Evolutionary conservation across 2,113 vertebrate species (phyloP).

Genomic region (Rhombomys opimus): DNA sequence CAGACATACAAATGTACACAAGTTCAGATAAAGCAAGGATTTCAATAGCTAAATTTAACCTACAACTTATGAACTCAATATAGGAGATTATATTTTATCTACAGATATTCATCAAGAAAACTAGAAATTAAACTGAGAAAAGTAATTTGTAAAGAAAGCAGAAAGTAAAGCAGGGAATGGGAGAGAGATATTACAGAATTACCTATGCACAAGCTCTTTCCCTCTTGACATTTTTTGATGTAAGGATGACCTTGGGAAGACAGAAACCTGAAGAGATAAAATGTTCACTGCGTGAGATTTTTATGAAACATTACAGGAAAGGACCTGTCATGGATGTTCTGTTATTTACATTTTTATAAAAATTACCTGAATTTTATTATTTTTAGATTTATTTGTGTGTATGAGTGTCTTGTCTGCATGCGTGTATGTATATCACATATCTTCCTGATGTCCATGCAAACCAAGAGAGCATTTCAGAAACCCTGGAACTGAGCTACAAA

Average conservation of each 20-base stretch:
- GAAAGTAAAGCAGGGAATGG: neutral
- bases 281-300: neutral
- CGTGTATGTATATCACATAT: neutral
- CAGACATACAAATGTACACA: neutral
- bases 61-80: neutral
- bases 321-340: neutral
- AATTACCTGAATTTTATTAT: neutral
- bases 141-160: neutral
- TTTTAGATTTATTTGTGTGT: neutral
- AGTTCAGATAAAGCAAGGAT: neutral
- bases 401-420: neutral
- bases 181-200: neutral
- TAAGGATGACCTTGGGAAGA: neutral
- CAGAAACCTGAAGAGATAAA: neutral
- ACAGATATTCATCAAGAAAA: neutral
- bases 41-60: slow-evolving; percentile 29
- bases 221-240: neutral
- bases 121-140: slow-evolving; percentile 32
- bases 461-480: neutral
- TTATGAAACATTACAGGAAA: slow-evolving; percentile 9
- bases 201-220: neutral
- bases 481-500: neutral
- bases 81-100: neutral
- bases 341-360: slow-evolving; percentile 8
- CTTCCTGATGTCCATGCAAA: neutral